A percentile compares a stretch with the other conserved stretches of the same genome.
Conservation (phyloP, 2,797 vertebrate genomes). For the Chromis chromis region DNA sequence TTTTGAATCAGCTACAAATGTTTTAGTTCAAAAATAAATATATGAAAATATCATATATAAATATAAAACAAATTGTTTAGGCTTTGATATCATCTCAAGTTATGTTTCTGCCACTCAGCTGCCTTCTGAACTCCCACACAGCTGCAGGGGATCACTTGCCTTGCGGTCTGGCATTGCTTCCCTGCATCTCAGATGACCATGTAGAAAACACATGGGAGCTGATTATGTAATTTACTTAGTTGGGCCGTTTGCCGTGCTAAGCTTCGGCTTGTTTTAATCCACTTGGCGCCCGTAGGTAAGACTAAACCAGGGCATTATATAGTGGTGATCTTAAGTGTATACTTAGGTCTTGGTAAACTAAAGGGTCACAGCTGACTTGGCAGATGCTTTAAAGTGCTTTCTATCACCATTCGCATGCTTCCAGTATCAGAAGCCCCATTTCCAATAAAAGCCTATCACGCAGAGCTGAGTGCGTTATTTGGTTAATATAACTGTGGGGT, state of each 20-base stretch:
- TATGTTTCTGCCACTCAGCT: neutral
- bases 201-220: conserved; percentile 30
- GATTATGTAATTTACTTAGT: conserved; percentile 69
- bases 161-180: conserved; percentile 20
- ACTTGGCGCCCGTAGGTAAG: conserved; percentile 49
- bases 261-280: conserved; percentile 59
- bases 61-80: neutral
- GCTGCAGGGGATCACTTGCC: conserved; percentile 13
- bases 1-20: no score
- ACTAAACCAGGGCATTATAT: conserved; percentile 15
- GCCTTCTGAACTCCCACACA: neutral
- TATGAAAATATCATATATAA: no score
- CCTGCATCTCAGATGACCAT: conserved; percentile 41
- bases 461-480: neutral
- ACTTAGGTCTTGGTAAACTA: conserved; percentile 30
- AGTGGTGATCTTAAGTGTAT: conserved; percentile 21
- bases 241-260: conserved; percentile 45
- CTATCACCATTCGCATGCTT: neutral
- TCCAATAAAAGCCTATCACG: neutral
- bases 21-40: neutral
- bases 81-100: neutral
- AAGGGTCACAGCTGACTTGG: conserved; percentile 17
- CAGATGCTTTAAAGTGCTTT: conserved; percentile 17
- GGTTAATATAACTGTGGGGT: neutral
- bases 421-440: conserved; percentile 1